Conservation (phyloP, 2,888 invertebrate species). For the Andricus quercusramuli region DNA sequence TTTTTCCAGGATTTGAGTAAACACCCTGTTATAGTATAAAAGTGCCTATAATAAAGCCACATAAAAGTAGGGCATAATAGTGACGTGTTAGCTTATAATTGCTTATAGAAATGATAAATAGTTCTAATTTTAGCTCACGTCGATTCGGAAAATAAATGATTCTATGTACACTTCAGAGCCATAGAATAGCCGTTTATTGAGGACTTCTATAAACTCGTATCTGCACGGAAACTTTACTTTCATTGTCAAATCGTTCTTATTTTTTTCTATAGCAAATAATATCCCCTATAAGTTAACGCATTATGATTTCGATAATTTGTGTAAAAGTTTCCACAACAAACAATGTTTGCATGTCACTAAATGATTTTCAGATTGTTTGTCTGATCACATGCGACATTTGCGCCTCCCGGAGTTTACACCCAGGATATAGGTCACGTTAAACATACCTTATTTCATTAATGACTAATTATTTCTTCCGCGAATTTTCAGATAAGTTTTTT, state of each 20-base stretch:
- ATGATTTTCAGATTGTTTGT: constrained; percentile 12
- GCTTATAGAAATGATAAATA: background rate
- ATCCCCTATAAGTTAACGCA: background rate
- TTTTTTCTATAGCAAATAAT: background rate
- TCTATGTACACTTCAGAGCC: background rate
- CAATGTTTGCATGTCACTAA: background rate
- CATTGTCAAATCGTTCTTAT: background rate
- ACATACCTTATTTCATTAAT: constrained; percentile 43
- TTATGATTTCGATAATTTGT: background rate
- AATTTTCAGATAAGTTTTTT: background rate
- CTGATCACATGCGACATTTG: constrained; percentile 7
- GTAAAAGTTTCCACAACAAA: background rate
- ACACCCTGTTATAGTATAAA: no score
- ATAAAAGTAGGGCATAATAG: background rate
- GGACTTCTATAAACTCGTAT: background rate
- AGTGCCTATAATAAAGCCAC: no score
- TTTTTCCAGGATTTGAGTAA: no score
- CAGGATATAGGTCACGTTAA: constrained; percentile 47
- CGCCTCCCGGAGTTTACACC: background rate
- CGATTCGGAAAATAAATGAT: background rate
- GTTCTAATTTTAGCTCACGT: background rate
- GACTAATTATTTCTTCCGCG: constrained; percentile 31
- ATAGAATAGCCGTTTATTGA: background rate
- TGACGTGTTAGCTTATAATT: background rate
- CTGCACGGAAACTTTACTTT: background rate